A percentile compares a stretch with the other conserved stretches of the same genome.
Evolutionary conservation across 1,140 invertebrate species (phyloP).

Genomic region (Monochamus saltuarius): DNA sequence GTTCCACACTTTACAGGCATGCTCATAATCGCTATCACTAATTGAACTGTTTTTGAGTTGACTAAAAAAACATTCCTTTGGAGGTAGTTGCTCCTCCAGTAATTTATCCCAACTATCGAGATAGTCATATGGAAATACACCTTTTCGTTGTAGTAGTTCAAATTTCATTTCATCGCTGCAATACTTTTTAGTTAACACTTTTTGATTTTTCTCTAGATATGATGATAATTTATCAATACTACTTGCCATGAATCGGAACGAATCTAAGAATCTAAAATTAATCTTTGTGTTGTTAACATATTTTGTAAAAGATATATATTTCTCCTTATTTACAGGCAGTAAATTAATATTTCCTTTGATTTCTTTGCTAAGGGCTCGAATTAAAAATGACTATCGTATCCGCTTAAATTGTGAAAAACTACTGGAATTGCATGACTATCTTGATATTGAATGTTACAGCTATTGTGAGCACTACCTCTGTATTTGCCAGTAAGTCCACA

Average conservation of each 20-base stretch:
- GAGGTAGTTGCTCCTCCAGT: too few relatives aligned
- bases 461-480: constrained; percentile 41
- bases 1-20: too few relatives aligned
- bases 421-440: constrained; percentile 28
- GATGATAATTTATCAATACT: constrained; percentile 25
- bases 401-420: constrained; percentile 25
- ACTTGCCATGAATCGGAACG: constrained; percentile 25
- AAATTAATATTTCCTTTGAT: constrained; percentile 20
- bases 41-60: too few relatives aligned
- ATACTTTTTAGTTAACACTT: not conserved
- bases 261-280: constrained; percentile 28
- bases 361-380: constrained; percentile 14
- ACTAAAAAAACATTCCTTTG: too few relatives aligned
- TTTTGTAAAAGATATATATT: constrained; percentile 27
- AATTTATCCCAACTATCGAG: constrained; percentile 37
- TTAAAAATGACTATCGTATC: constrained; percentile 26
- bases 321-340: constrained; percentile 27
- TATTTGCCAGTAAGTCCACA: constrained; percentile 37
- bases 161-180: constrained; percentile 31
- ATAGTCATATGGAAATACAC: constrained; percentile 46
- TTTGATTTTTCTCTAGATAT: constrained; percentile 4
- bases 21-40: too few relatives aligned
- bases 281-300: not conserved
- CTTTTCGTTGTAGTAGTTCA: constrained; percentile 41
- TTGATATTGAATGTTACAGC: constrained; percentile 48